phyloP scores from a whole-genome alignment of 2,888 invertebrate species.

The Meteorus colon region DNA sequence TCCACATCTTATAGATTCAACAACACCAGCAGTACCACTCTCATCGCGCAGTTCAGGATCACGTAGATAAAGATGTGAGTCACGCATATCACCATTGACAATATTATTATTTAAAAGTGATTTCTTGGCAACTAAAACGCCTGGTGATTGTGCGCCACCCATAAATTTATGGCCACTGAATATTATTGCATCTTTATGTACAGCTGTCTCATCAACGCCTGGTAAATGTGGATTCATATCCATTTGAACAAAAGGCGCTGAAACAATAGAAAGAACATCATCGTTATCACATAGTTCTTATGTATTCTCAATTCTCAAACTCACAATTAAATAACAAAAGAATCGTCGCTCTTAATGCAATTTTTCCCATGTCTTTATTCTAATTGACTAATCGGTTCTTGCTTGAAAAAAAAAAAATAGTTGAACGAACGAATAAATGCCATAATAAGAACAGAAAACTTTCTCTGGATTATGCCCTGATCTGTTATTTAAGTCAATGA shows the following conservation, averaged over 20 bases:
- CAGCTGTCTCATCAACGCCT: constrained; percentile 81
- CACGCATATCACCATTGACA: constrained; percentile 67
- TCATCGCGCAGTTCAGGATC: constrained; percentile 82
- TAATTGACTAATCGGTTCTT: too few relatives aligned
- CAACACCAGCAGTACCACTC: constrained; percentile 84
- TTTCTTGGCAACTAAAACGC: constrained; percentile 76
- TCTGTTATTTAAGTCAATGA: too few relatives aligned
- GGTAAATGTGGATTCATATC: constrained; percentile 89
- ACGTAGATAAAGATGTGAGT: constrained; percentile 71
- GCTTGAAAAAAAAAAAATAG: too few relatives aligned
- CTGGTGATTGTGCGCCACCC: constrained; percentile 91
- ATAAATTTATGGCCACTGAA: constrained; percentile 93
- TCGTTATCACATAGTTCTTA: not conserved
- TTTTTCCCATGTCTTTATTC: too few relatives aligned
- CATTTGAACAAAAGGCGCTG: constrained; percentile 83
- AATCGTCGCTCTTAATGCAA: not conserved
- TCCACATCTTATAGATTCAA: constrained; percentile 89
- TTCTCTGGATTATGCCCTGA: too few relatives aligned
- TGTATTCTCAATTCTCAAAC: too few relatives aligned
- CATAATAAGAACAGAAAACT: too few relatives aligned
- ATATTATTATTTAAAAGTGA: constrained; percentile 74
- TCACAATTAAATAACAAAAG: not conserved
- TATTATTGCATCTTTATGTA: constrained; percentile 91
- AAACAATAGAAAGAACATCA: constrained; percentile 39
- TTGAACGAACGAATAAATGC: too few relatives aligned